Evolutionary conservation across 2,113 vertebrate species (phyloP).

Genomic region (Lontra canadensis): DNA sequence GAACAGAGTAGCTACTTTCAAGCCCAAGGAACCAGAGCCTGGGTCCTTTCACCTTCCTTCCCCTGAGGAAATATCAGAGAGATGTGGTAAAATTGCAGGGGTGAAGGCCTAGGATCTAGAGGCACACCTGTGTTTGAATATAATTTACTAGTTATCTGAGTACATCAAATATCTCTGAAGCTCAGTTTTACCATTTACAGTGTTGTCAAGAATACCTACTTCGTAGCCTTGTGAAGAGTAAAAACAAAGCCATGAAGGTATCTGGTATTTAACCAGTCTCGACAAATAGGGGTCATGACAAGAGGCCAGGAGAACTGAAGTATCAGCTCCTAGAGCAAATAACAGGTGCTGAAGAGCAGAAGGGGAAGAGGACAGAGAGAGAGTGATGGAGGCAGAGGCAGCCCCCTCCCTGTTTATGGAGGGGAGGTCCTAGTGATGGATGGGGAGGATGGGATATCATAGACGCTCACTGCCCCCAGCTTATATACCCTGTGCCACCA

Average conservation of each 20-base stretch:
- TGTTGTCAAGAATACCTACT: not conserved
- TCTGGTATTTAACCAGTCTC: not conserved
- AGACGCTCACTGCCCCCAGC: not conserved
- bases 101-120: not conserved
- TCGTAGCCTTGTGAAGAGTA: not conserved
- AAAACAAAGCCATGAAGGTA: not conserved
- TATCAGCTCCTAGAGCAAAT: not conserved
- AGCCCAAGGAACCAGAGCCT: not conserved
- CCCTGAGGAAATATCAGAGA: not conserved
- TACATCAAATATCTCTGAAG: not conserved
- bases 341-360: not conserved
- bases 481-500: not conserved
- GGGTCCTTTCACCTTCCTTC: not conserved
- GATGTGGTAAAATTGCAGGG: not conserved
- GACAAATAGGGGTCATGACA: not conserved
- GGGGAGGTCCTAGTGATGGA: not conserved
- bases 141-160: not conserved
- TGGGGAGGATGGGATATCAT: too few relatives aligned
- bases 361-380: not conserved
- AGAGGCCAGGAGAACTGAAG: not conserved
- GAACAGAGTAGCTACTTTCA: not conserved
- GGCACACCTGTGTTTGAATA: not conserved
- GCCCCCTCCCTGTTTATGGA: not conserved
- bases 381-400: not conserved
- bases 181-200: not conserved